Evolutionary conservation across 1,140 invertebrate species (phyloP), one percentile per base, ranked within the genome.

Genomic region (Atopsyche davidsoni): DNA sequence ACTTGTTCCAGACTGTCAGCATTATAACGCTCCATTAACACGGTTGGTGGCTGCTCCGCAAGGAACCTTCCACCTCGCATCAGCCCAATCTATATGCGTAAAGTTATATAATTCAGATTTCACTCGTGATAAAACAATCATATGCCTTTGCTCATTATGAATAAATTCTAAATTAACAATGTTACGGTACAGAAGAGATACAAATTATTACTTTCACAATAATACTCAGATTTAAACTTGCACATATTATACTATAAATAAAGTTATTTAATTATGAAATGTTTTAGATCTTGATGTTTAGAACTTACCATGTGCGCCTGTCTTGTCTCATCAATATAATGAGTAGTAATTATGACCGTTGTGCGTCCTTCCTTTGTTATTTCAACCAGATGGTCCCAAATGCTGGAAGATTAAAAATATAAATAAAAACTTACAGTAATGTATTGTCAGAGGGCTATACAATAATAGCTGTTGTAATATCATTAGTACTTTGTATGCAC

Each of bases 251-350:
- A 17, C 2, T 36, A 11, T 3, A 32, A 49, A 49, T 23, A 3
- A 21, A 28, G 54, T 22, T 60, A 39, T 6, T n/a, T n/a, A n/a
- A n/a, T n/a, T n/a, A n/a, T n/a, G n/a, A n/a, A n/a, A n/a, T n/a
- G n/a, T n/a, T n/a, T n/a, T n/a, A n/a, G n/a, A n/a, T n/a, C n/a
- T n/a, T n/a, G n/a, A n/a, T n/a, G n/a, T n/a, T n/a, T 18, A 39
- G 21, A 13, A 78, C 77, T 81, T 73, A 85, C 81, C 59, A 85
- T 79, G 62, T 81, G 78, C 9, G 92, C 92, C 70, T 96, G 91
- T 53, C 91, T 80, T 2, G 94, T 95, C 69, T 97, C 95, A 66
- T 98, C 94, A 50, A 97, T 96, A 63, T 98, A 97, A 75, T 97
- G 94, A 9, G 95, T 98, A 1, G 95, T 98, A 47, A 98, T 94